These are phyloP conservation scores for Drosophila carrolli DNA, from an alignment of 1,140 invertebrate species.

Conservation along the genomic window DNA sequence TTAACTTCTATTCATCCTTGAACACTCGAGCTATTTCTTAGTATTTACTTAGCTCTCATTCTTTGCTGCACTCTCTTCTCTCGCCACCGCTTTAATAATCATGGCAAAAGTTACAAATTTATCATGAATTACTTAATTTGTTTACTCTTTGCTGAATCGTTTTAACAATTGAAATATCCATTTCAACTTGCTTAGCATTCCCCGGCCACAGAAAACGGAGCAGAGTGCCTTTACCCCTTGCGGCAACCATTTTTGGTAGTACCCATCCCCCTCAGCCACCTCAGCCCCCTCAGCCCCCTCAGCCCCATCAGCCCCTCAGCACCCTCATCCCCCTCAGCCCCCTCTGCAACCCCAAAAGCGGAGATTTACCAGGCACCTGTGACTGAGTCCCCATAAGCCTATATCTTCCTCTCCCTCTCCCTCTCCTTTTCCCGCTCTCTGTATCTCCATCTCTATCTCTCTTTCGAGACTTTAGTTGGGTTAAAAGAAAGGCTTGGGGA, in stretches of 20 bases:
- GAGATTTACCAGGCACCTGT: constrained; percentile 36
- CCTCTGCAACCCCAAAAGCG: background rate
- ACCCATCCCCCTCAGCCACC: background rate
- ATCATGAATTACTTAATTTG: constrained; percentile 75
- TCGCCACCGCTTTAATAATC: constrained; percentile 9
- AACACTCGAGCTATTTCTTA: background rate
- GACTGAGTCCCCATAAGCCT: constrained; percentile 15
- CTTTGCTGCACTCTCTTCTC: background rate
- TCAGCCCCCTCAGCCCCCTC: no score
- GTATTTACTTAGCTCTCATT: constrained; percentile 13
- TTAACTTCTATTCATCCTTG: background rate
- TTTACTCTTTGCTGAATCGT: constrained; percentile 47
- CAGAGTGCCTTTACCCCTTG: no score
- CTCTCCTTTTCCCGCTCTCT: no score
- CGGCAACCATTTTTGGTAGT: constrained; percentile 3
- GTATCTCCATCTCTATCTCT: background rate
- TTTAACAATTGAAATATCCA: constrained; percentile 61
- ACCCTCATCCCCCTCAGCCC: background rate
- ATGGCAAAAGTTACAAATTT: constrained; percentile 35
- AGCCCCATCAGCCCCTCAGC: background rate
- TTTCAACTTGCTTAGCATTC: constrained; percentile 49
- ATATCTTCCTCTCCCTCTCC: background rate
- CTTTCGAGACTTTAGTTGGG: background rate
- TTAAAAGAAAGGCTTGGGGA: background rate
- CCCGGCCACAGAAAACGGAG: background rate